Evolutionary conservation across 2,888 invertebrate species (phyloP).

Genomic region (Chalcis sispes): DNA sequence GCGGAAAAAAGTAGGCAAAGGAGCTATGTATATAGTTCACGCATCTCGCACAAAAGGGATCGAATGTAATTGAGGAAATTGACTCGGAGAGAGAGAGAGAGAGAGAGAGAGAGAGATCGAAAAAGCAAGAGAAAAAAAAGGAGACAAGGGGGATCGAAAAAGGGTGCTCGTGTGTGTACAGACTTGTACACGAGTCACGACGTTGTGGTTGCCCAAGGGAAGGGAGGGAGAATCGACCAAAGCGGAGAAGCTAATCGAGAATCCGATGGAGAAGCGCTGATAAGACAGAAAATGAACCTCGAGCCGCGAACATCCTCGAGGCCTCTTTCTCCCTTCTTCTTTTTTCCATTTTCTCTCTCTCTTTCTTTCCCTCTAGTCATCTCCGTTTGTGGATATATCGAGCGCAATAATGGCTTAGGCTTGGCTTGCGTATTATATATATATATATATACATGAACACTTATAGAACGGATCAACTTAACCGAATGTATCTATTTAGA

Average conservation of each 20-base stretch:
- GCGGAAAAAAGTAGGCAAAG: neutral
- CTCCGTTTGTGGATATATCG: slow-evolving; percentile 28
- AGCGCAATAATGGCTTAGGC: slow-evolving; percentile 13
- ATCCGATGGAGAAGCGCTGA: slow-evolving; percentile 56
- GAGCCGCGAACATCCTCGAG: slow-evolving; percentile 45
- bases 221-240: slow-evolving; percentile 19
- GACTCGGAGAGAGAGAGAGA: slow-evolving; percentile 14
- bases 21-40: neutral
- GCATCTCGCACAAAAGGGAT: slow-evolving; percentile 24
- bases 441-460: too few species aligned
- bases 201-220: slow-evolving; percentile 10
- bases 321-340: slow-evolving; percentile 1
- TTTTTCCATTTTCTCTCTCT: neutral
- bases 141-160: slow-evolving; percentile 39
- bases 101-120: slow-evolving; percentile 24
- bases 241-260: slow-evolving; percentile 52
- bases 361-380: neutral
- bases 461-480: too few species aligned
- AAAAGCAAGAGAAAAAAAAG: slow-evolving; percentile 19
- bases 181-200: neutral
- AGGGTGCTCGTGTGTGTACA: slow-evolving; percentile 7
- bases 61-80: slow-evolving; percentile 54
- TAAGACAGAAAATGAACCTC: slow-evolving; percentile 57
- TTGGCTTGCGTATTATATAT: too few species aligned
- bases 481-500: too few species aligned